A percentile compares a stretch with the other conserved stretches of the same genome.
phyloP scores from a whole-genome alignment of 2,888 invertebrate genomes.

The Thysanoteuthis rhombus region DNA sequence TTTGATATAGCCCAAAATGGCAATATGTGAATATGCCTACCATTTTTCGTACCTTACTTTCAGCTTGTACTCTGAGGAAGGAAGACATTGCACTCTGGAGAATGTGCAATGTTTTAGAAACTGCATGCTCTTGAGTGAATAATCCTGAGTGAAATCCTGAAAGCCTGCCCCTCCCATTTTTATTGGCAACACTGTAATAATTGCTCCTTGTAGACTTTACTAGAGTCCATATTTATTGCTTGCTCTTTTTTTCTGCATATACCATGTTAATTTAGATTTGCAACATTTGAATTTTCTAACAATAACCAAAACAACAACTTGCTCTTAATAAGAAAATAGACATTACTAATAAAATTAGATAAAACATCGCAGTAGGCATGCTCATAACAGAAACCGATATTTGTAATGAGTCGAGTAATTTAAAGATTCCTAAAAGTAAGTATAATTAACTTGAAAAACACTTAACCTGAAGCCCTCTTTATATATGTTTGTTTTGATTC shows the following conservation, averaged over 20 bases:
- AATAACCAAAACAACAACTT: neutral
- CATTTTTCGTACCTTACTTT: neutral
- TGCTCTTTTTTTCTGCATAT: neutral
- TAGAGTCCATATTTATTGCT: conserved; percentile 1
- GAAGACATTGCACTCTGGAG: neutral
- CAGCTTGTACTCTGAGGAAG: neutral
- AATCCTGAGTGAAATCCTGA: neutral
- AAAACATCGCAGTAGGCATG: neutral
- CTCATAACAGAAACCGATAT: neutral
- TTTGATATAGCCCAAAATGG: neutral
- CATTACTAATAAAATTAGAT: neutral
- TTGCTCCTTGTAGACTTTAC: neutral
- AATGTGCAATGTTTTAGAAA: neutral
- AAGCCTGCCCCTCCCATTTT: neutral
- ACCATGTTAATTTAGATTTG: conserved; percentile 12
- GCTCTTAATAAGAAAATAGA: neutral
- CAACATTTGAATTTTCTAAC: neutral
- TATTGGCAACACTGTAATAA: neutral
- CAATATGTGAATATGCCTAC: neutral
- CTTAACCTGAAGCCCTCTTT: neutral
- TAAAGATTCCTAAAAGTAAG: neutral
- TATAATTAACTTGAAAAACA: neutral
- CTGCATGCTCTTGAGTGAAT: neutral
- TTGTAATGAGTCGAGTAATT: neutral
- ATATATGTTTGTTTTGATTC: neutral